Conservation (phyloP, 1,140 invertebrate species). For the Drosophila hydei region DNA sequence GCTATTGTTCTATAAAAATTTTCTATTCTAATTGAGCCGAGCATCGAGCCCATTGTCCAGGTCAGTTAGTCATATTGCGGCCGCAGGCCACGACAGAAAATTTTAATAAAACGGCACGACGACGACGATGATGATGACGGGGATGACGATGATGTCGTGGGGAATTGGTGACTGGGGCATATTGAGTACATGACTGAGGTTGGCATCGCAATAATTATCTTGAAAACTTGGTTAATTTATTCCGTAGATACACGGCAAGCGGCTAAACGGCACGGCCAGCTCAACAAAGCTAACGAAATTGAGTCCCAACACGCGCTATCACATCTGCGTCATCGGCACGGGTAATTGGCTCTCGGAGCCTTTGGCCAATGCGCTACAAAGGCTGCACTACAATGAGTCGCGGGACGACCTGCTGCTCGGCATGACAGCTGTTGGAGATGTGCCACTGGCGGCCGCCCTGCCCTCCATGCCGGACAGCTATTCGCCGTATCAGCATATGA, state of each 20-base stretch:
- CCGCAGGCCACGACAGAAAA: conserved; percentile 28
- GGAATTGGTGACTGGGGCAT: background rate
- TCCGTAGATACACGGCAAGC: conserved; percentile 88
- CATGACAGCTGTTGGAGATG: conserved; percentile 12
- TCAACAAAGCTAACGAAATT: conserved; percentile 90
- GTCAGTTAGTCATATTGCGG: conserved; percentile 16
- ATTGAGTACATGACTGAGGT: conserved; percentile 15
- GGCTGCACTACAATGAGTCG: conserved; percentile 84
- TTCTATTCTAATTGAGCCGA: no score
- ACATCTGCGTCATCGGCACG: conserved; percentile 92
- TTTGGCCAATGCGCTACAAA: conserved; percentile 83
- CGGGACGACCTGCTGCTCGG: conserved; percentile 58
- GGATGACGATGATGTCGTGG: background rate
- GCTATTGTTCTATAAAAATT: no score
- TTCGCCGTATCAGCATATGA: conserved; percentile 61
- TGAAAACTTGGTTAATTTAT: conserved; percentile 61
- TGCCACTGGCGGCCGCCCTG: conserved; percentile 12
- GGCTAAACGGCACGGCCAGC: conserved; percentile 88
- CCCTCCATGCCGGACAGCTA: conserved; percentile 55
- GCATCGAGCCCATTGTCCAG: conserved; percentile 2
- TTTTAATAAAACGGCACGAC: conserved; percentile 38
- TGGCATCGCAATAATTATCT: conserved; percentile 46
- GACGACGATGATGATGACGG: background rate
- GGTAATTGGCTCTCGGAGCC: conserved; percentile 87
- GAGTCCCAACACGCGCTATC: conserved; percentile 90